Evolutionary conservation across 2,888 invertebrate species (phyloP).

Genomic region (Argyresthia albistria): DNA sequence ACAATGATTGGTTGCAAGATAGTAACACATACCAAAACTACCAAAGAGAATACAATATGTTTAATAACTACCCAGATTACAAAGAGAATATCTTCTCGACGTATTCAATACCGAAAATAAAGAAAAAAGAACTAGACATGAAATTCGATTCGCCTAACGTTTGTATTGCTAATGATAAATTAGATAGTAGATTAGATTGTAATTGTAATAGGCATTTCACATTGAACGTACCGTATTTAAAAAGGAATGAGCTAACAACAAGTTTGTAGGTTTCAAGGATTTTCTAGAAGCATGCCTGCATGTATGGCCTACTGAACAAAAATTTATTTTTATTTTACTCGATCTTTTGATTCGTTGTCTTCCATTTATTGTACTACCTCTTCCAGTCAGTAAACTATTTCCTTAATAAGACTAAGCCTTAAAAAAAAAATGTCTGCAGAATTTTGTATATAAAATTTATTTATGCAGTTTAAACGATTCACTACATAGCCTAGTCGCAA

Average conservation of each 20-base stretch:
- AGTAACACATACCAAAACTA: constrained; percentile 16
- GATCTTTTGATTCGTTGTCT: background rate
- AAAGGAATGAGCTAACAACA: constrained; percentile 48
- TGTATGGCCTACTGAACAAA: background rate
- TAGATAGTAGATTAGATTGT: constrained; percentile 50
- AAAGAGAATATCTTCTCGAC: constrained; percentile 29
- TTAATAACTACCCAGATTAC: constrained; percentile 20
- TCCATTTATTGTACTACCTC: too few species aligned
- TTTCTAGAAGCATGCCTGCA: constrained; percentile 6
- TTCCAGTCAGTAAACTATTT: too few species aligned
- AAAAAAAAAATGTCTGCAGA: too few species aligned
- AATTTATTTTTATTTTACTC: too few species aligned
- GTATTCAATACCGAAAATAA: constrained; percentile 29
- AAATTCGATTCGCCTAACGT: constrained; percentile 56
- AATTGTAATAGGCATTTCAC: constrained; percentile 62
- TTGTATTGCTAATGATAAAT: constrained; percentile 47
- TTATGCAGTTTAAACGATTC: too few species aligned
- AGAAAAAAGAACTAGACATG: constrained; percentile 28
- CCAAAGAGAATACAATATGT: background rate
- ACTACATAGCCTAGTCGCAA: too few species aligned
- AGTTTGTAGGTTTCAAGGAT: constrained; percentile 30
- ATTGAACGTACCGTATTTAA: constrained; percentile 51
- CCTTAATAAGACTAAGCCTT: too few species aligned
- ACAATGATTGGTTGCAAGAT: constrained; percentile 31
- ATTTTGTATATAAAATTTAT: too few species aligned